Evolutionary conservation across 1,140 invertebrate genomes (phyloP), one percentile per base, ranked within the genome.

Genomic region (Oncopeltus fasciatus): DNA sequence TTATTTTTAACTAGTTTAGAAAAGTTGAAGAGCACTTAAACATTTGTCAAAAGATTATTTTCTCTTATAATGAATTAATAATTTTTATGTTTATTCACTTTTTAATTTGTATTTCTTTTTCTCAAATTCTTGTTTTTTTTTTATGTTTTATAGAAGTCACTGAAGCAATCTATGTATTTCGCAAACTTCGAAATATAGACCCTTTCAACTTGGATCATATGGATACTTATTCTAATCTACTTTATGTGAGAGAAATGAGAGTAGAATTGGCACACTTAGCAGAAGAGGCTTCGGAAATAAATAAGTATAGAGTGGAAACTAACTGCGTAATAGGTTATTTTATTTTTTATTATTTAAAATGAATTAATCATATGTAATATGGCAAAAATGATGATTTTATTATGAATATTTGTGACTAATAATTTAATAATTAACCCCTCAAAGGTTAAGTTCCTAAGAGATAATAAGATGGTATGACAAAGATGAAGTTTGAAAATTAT

Each of bases 321-420:
- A 98, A 95, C 74, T 98, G 93, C 77, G 91, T 98, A 69, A 91
- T 99, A 72, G 96, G 95, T 90, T 76, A n/a, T n/a, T n/a, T n/a
- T n/a, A n/a, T n/a, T n/a, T n/a, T n/a, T n/a, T n/a, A n/a, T n/a
- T n/a, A n/a, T n/a, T n/a, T n/a, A n/a, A n/a, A n/a, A n/a, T n/a
- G n/a, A n/a, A n/a, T n/a, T n/a, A n/a, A n/a, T n/a, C n/a, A n/a
- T n/a, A n/a, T n/a, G n/a, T n/a, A n/a, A n/a, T 43, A 43, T 43
- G 38, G 38, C 11, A 11, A n/a, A 43, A 11, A 43, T 11, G 38
- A 43, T 43, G 38, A 58, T 11, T 26, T 5, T 26, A 58, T 58
- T 12, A 12, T 58, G 27, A 28, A 16, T 58, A 26, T 58, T n/a
- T n/a, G n/a, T n/a, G n/a, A n/a, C n/a, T n/a, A n/a, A n/a, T n/a